Conservation (phyloP, 1,140 invertebrate species). For the Pararge aegeria region DNA sequence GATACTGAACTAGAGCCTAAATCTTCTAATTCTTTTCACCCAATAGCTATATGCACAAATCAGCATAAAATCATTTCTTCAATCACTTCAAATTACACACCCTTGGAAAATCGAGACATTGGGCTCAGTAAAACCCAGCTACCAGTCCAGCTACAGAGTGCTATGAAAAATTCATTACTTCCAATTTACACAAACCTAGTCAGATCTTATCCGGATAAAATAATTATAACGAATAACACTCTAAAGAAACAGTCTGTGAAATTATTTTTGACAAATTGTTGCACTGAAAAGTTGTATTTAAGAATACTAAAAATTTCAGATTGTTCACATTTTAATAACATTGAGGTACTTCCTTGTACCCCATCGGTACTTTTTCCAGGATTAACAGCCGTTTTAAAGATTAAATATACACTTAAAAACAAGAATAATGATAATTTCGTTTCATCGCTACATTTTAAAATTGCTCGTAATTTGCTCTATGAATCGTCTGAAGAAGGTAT, state of each 20-base stretch:
- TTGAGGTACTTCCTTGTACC: slow-evolving; percentile 39
- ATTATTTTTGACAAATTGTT: slow-evolving; percentile 50
- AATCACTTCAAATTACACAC: slow-evolving; percentile 29
- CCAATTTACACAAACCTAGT: slow-evolving; percentile 33
- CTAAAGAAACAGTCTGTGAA: slow-evolving; percentile 40
- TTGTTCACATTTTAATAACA: slow-evolving; percentile 32
- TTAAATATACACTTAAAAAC: slow-evolving; percentile 30
- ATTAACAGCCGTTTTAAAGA: slow-evolving; percentile 42
- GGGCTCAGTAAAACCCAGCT: neutral
- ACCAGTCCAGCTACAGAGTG: too few species aligned
- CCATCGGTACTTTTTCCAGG: slow-evolving; percentile 51
- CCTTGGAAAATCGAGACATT: slow-evolving; percentile 26
- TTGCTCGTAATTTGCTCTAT: slow-evolving; percentile 37
- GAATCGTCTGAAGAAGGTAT: slow-evolving; percentile 34
- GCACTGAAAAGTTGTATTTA: slow-evolving; percentile 35
- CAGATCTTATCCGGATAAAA: slow-evolving; percentile 37
- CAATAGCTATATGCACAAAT: slow-evolving; percentile 43
- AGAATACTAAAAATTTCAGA: slow-evolving; percentile 46
- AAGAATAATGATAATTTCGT: slow-evolving; percentile 24
- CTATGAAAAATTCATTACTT: slow-evolving; percentile 13
- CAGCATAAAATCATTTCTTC: slow-evolving; percentile 47
- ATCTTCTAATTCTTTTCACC: slow-evolving; percentile 31
- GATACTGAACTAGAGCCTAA: slow-evolving; percentile 28
- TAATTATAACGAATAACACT: slow-evolving; percentile 35
- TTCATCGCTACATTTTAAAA: slow-evolving; percentile 44